Conservation (phyloP, 2,888 invertebrate genomes). For the Amaurobius ferox region DNA sequence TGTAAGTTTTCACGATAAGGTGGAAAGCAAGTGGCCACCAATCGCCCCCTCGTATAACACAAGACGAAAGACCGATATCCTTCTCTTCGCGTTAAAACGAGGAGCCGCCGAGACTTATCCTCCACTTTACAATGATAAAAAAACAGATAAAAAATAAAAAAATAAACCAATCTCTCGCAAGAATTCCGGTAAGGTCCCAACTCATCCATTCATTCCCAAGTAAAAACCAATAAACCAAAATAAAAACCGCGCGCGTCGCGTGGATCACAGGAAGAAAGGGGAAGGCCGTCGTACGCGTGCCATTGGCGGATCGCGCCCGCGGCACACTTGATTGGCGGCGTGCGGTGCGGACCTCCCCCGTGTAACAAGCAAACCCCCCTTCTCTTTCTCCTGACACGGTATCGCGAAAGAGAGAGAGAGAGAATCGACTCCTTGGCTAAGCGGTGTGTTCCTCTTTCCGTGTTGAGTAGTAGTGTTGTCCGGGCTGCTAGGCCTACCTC, state of each 20-base stretch:
- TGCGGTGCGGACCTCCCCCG: constrained; percentile 50
- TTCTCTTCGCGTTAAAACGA: not conserved
- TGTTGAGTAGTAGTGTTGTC: not conserved
- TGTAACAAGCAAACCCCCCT: constrained; percentile 47
- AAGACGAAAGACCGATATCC: no score
- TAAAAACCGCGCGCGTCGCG: not conserved
- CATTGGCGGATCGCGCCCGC: constrained; percentile 68
- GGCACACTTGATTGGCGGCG: constrained; percentile 72
- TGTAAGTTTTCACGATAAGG: no score
- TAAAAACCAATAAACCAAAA: constrained; percentile 16
- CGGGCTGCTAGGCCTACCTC: constrained; percentile 63
- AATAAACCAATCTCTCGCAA: no score
- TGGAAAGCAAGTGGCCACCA: no score
- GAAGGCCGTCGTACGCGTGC: constrained; percentile 61
- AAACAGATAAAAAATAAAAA: not conserved
- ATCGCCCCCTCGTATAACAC: no score
- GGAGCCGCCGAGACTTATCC: not conserved
- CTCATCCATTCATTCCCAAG: constrained; percentile 2
- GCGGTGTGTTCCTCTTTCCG: not conserved
- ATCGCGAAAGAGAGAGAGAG: constrained; percentile 1
- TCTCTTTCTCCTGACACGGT: constrained; percentile 2
- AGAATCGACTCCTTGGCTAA: not conserved
- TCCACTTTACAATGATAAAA: not conserved
- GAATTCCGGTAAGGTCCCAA: constrained; percentile 7
- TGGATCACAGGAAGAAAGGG: not conserved